Conservation (phyloP, 2,888 invertebrate species). For the Hypomecis punctinalis region DNA sequence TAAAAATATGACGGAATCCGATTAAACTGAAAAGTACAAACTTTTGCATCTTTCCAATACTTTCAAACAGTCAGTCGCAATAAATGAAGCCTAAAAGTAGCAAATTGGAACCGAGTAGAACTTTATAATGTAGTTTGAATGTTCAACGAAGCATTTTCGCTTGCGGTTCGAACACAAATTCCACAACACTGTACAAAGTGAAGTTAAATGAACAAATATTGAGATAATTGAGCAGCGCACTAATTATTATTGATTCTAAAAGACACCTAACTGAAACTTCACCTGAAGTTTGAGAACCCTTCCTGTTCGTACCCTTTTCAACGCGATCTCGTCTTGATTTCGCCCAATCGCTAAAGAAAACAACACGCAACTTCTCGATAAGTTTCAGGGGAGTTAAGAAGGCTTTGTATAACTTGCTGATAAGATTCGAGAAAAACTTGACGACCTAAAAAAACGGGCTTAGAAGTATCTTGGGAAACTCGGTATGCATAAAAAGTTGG, state of each 20-base stretch:
- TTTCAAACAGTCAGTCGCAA: too few species aligned
- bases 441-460: constrained; percentile 29
- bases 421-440: constrained; percentile 41
- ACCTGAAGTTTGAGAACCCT: constrained; percentile 17
- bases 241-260: constrained; percentile 17
- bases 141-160: too few species aligned
- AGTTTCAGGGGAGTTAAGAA: constrained; percentile 35
- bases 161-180: too few species aligned
- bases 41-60: too few species aligned
- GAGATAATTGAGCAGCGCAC: constrained; percentile 1
- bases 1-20: too few species aligned
- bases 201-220: not conserved
- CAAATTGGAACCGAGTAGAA: too few species aligned
- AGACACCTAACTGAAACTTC: constrained; percentile 7
- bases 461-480: constrained; percentile 23
- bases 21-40: too few species aligned
- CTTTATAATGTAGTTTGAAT: too few species aligned
- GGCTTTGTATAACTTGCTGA: constrained; percentile 43
- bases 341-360: constrained; percentile 37
- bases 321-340: constrained; percentile 34
- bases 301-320: constrained; percentile 20
- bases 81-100: too few species aligned
- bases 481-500: not conserved
- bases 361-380: constrained; percentile 38
- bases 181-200: too few species aligned